These are phyloP conservation scores for Psettodes erumei DNA, from an alignment of 2,113 vertebrate genomes.

Conservation along the genomic window DNA sequence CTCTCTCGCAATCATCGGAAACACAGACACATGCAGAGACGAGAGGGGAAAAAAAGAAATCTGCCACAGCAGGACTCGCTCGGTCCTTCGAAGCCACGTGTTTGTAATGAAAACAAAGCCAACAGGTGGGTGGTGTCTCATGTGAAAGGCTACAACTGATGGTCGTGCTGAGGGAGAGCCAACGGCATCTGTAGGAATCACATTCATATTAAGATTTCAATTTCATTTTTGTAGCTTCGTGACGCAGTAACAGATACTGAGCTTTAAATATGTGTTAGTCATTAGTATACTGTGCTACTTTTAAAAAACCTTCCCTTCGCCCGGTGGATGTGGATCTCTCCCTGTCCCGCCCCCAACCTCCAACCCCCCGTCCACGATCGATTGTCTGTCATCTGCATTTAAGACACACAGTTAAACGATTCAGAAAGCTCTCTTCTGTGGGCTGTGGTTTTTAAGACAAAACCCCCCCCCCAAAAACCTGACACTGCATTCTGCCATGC, in stretches of 20 bases:
- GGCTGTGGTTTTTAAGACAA: constrained; percentile 36
- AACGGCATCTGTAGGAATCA: neutral
- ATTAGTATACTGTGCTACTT: constrained; percentile 1
- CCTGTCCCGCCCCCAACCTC: neutral
- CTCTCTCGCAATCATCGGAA: constrained; percentile 18
- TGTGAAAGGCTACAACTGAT: neutral
- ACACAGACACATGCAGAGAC: constrained; percentile 8
- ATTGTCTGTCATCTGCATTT: constrained; percentile 59
- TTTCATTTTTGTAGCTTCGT: neutral
- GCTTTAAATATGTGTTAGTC: neutral
- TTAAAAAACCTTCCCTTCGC: constrained; percentile 37
- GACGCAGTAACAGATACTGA: neutral
- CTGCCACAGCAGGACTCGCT: neutral
- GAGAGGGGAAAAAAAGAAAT: neutral
- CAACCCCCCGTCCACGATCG: constrained; percentile 42
- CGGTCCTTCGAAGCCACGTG: neutral
- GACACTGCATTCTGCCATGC: constrained; percentile 60
- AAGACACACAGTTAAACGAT: constrained; percentile 61
- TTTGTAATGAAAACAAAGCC: neutral
- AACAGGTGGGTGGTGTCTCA: neutral
- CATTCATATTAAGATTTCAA: neutral
- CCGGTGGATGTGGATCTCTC: constrained; percentile 12
- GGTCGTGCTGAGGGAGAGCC: neutral
- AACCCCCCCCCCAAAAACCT: constrained; percentile 36
- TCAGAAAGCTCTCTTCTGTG: constrained; percentile 53